Percentiles rank a stretch among this genome's conserved stretches.
These are phyloP conservation scores for Patiria pectinifera DNA, from an alignment of 53 echinoderm and acorn worm genomes.

Conservation along the genomic window DNA sequence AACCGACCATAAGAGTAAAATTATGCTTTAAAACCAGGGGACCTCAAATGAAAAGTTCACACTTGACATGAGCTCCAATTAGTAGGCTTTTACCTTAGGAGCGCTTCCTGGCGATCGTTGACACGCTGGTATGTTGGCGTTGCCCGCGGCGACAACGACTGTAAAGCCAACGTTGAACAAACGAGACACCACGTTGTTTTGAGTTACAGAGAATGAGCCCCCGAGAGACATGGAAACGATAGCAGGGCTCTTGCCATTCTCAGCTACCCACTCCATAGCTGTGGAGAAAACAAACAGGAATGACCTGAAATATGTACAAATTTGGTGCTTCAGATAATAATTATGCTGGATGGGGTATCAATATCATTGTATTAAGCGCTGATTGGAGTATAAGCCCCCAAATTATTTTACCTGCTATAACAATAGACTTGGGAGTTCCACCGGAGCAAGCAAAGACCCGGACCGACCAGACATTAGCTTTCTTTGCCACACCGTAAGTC, in stretches of 20 bases:
- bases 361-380: too few species aligned
- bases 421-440: slow-evolving; percentile 14
- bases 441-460: slow-evolving; percentile 47
- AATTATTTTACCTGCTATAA: slow-evolving; percentile 28
- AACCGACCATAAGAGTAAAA: too few species aligned
- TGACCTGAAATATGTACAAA: too few species aligned
- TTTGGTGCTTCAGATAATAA: too few species aligned
- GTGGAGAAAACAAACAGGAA: not conserved
- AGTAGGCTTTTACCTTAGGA: too few species aligned
- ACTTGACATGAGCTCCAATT: too few species aligned
- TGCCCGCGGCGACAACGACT: slow-evolving; percentile 73
- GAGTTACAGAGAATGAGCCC: slow-evolving; percentile 21
- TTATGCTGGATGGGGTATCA: too few species aligned
- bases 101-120: too few species aligned
- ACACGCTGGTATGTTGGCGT: not conserved
- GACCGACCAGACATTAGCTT: slow-evolving; percentile 33
- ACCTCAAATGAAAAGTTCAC: too few species aligned
- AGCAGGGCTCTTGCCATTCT: slow-evolving; percentile 43
- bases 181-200: slow-evolving; percentile 49
- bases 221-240: slow-evolving; percentile 87
- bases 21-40: too few species aligned
- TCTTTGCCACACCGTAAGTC: slow-evolving; percentile 63
- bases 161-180: slow-evolving; percentile 40
- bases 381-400: too few species aligned
- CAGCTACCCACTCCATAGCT: slow-evolving; percentile 69